Evolutionary conservation across 2,797 vertebrate genomes (phyloP), one percentile per base, ranked within the genome.

Genomic region (Galagoides demidoff): DNA sequence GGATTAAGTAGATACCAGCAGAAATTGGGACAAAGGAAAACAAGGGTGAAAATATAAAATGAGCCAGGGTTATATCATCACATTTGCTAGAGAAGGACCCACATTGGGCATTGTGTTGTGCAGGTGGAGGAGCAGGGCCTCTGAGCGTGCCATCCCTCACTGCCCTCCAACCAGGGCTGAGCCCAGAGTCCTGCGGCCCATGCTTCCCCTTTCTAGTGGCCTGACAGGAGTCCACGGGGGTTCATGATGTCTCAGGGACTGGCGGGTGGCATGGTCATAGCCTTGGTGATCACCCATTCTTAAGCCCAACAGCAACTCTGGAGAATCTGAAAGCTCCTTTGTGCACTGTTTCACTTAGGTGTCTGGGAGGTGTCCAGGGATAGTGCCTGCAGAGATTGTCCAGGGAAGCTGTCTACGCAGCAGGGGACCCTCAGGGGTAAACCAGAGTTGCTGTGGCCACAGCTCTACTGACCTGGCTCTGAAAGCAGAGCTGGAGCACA

Each of bases 1-100:
- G 70, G 70, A 90, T 93, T 94, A 91, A 77, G 57, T 43, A 85
- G 82, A 45, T 71, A 77, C 25, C 27, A 91, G 87, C 71, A 85
- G 34, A 88, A 91, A 89, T 9, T 63, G 74, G 70, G 52, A 19
- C 64, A 89, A 64, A 90, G 86, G 89, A 78, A 93, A 82, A 34
- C 7, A 84, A 59, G 43, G 39, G 64, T 61, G 59, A 94, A 85
- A 85, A 74, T 66, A 68, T 31, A 49, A 84, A 71, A 37, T 22
- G 52, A 85, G 37, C 68, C 49, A 86, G 45, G 27, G 3, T 49
- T 20, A 8, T 2, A 23, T 5, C 64, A n/a, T 66, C 64, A 27
- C 27, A 81, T 23, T 70, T 39, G 77, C 55, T 78, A 34, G 73
- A 78, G 49, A 5, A 74, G 34, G 71, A 57, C 91, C 61, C 63